Evolutionary conservation across 2,888 invertebrate genomes (phyloP).

Genomic region (Xanthostigma xanthostigma): DNA sequence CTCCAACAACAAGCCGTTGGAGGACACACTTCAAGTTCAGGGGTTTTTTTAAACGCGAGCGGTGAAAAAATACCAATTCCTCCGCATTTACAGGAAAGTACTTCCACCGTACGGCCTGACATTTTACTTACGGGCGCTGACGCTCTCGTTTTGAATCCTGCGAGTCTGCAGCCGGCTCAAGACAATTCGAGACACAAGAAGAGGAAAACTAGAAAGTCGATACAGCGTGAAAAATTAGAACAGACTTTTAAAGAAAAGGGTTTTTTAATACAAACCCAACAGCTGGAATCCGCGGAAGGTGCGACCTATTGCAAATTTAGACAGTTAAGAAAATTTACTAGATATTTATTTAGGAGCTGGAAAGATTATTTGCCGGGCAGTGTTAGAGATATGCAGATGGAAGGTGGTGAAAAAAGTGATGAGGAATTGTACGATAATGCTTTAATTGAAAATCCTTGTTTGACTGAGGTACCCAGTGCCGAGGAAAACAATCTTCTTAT

Average conservation of each 20-base stretch:
- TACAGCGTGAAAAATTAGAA: constrained; percentile 75
- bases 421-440: constrained; percentile 1
- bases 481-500: no score
- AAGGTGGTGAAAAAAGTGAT: constrained; percentile 17
- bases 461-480: no score
- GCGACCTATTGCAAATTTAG: constrained; percentile 89
- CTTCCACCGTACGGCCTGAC: constrained; percentile 17
- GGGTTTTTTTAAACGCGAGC: constrained; percentile 32
- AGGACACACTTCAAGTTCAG: constrained; percentile 35
- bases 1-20: constrained; percentile 39
- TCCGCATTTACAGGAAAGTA: constrained; percentile 11
- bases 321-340: constrained; percentile 77
- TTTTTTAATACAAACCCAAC: constrained; percentile 84
- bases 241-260: constrained; percentile 88
- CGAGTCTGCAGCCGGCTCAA: no score
- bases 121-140: background rate
- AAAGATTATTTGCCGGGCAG: constrained; percentile 76
- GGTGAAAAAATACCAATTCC: constrained; percentile 34
- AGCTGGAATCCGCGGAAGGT: constrained; percentile 81
- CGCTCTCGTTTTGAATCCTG: no score
- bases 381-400: constrained; percentile 21
- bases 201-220: constrained; percentile 64
- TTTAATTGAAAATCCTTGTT: no score
- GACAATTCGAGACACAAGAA: constrained; percentile 32
- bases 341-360: constrained; percentile 85